Evolutionary conservation across 1,140 invertebrate species (phyloP).

Genomic region (Metopolophium dirhodum): DNA sequence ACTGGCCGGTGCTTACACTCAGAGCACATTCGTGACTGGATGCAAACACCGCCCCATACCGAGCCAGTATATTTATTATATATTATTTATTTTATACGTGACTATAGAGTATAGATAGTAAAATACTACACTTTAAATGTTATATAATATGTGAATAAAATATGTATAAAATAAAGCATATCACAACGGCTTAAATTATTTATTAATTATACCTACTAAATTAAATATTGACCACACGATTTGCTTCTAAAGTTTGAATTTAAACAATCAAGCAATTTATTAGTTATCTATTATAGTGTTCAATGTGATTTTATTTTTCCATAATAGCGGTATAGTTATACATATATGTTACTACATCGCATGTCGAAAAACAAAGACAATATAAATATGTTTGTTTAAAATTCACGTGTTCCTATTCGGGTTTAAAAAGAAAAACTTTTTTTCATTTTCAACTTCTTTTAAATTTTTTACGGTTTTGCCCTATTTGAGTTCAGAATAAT

Average conservation of each 20-base stretch:
- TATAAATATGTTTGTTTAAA: not conserved
- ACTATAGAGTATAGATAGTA: not conserved
- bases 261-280: not conserved
- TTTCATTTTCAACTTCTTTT: not conserved
- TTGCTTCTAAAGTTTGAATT: not conserved
- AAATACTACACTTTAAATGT: not conserved
- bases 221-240: not conserved
- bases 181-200: not conserved
- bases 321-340: not conserved
- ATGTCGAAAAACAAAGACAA: not conserved
- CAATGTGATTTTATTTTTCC: not conserved
- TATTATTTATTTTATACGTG: not conserved
- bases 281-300: not conserved
- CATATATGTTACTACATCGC: not conserved
- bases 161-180: not conserved
- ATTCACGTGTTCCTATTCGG: not conserved
- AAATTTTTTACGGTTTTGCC: not conserved
- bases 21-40: too few species aligned
- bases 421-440: not conserved
- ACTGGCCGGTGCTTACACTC: too few species aligned
- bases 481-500: not conserved
- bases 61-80: not conserved
- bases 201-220: not conserved
- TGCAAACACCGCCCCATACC: too few species aligned
- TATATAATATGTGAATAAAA: not conserved